Base-by-base conservation (phyloP, 2,113 vertebrate species). In the Noturus placidus region DNA sequence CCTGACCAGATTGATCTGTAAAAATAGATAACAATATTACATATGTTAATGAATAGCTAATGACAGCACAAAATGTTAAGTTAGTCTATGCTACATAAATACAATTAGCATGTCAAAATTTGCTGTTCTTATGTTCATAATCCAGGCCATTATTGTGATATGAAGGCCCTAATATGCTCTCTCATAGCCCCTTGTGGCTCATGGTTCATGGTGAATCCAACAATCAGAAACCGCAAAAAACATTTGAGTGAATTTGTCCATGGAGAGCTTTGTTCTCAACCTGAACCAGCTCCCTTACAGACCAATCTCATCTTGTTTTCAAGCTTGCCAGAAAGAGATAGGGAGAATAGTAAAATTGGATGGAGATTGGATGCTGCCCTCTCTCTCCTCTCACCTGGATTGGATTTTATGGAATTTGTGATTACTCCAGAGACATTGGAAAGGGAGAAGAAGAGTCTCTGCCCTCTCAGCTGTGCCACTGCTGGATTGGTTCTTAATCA, bases 401-500 rank as follows among this genome's bases (percentile, higher is more conserved):
- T 90, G 77, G 59, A 88, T 78, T 61, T 72, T 86, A 79, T 79
- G 42, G 65, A 70, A 88, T 90, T 90, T 79, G 19, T 54, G 83
- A 86, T 87, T 80, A 80, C 57, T 81, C 35, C n/a, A 1, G 65
- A 83, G 61, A 85, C 9, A n/a, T 74, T 30, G 42, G 35, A 65
- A n/a, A 17, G 25, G 30, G 8, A 35, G 59, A 61, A 78, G 27
- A 87, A 52, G 78, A 0, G 13, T 78, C 15, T 90, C 78, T 88
- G 74, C 82, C 74, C 35, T 88, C 87, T 90, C 83, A 87, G 83
- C 85, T 89, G 83, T 27, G 79, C 79, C 61, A 82, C 35, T 86
- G 79, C 87, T 59, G 87, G 87, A 86, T 76, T 88, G 90, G 85
- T 84, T 87, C 78, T 89, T 88, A 91, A 93, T 93, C 87, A 90